Conservation (phyloP, 1,140 invertebrate species). For the Apis mellifera region DNA sequence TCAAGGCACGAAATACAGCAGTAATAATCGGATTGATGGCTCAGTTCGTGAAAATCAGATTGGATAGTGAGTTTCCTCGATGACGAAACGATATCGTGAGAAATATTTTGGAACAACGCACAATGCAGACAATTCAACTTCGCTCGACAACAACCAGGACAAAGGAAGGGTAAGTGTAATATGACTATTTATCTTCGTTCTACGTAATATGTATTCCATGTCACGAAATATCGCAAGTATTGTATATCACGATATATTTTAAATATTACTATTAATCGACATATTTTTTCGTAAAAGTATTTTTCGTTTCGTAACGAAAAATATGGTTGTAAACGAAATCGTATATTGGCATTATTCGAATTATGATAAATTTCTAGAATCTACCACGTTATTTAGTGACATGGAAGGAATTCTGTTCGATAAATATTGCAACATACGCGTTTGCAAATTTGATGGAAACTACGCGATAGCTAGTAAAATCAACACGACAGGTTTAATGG, state of each 20-base stretch:
- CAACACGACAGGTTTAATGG: not conserved
- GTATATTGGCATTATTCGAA: conserved; percentile 17
- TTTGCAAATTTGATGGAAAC: conserved; percentile 5
- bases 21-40: not conserved
- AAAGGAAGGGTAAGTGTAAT: not conserved
- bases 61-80: not conserved
- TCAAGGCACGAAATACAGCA: conserved; percentile 1
- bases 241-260: too few species aligned
- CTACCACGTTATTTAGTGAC: conserved; percentile 1
- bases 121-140: not conserved
- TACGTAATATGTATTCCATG: too few species aligned
- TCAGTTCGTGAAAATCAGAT: not conserved
- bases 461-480: not conserved
- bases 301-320: not conserved
- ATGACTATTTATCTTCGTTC: not conserved
- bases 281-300: not conserved
- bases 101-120: not conserved
- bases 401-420: conserved; percentile 1
- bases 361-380: conserved; percentile 26
- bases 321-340: not conserved
- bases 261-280: not conserved
- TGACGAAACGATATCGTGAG: not conserved
- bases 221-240: not conserved
- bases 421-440: conserved; percentile 19
- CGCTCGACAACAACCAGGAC: not conserved